phyloP scores from a whole-genome alignment of 2,888 invertebrate species.

The Lasius fuliginosus region DNA sequence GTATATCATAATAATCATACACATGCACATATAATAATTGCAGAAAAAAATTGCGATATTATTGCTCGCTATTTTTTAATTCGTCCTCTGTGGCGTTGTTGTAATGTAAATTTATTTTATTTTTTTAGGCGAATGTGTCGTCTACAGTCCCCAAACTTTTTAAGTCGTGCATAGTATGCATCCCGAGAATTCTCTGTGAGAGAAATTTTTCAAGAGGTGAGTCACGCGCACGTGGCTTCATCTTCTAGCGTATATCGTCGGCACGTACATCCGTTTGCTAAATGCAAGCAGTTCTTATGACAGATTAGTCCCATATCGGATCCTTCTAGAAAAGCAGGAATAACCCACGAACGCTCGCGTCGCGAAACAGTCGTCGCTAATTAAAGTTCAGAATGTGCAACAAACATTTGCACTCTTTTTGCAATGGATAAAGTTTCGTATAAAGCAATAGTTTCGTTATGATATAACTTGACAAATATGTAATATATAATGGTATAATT shows the following conservation, averaged over 20 bases:
- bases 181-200: constrained; percentile 30
- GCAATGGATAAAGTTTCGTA: background rate
- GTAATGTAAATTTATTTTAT: constrained; percentile 28
- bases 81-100: background rate
- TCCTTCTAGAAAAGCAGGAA: background rate
- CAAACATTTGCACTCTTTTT: constrained; percentile 7
- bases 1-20: background rate
- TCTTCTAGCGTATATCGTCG: constrained; percentile 41
- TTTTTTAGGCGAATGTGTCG: constrained; percentile 35
- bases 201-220: constrained; percentile 61
- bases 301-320: constrained; percentile 20
- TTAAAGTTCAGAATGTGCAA: background rate
- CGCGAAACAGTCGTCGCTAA: background rate
- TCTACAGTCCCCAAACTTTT: background rate
- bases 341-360: background rate
- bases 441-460: background rate
- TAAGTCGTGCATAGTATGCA: constrained; percentile 38
- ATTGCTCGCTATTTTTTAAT: background rate
- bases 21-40: background rate
- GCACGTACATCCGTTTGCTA: constrained; percentile 60
- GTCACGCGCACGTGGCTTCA: constrained; percentile 54
- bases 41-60: background rate
- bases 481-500: background rate
- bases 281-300: constrained; percentile 36
- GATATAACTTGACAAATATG: background rate